Base-by-base conservation (phyloP, 1,140 invertebrate species). In the Zaprionus ornatus region DNA sequence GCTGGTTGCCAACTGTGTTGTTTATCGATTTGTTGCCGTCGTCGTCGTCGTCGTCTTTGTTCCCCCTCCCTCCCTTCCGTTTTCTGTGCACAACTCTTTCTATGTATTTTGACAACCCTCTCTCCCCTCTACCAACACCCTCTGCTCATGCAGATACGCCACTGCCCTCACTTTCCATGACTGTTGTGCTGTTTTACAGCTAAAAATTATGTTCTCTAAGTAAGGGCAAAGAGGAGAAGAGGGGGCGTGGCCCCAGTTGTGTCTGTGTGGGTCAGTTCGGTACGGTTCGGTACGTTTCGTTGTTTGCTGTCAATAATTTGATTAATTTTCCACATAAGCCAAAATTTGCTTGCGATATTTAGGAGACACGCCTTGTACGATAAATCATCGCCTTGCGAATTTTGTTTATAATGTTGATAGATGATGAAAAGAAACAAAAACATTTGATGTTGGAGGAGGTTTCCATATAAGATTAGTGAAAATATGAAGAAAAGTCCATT, bases 301-400 rank as follows among this genome's bases (percentile, higher is more conserved):
- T n/a, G 17, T 63, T 40, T 37, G 37, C 45, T 63, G 69, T 65
- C 27, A 79, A 71, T 79, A 77, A 74, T 68, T 69, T 81, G 79
- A 81, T 81, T 82, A 69, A 82, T 83, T 67, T 52, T 54, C 19
- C 57, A 73, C 75, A 65, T 69, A 68, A 55, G n/a, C 27, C 35
- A 27, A 37, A 37, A 42, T 57, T 35, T 56, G 23, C 40, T 65
- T 42, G 45, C 29, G 29, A 63, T 27, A 48, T 66, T 37, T 55
- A 15, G n/a, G 15, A 42, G 15, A 45, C n/a, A 17, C 40, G 40
- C n/a, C 40, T 17, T 45, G 7, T 45, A 9, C 40, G 0, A 45
- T 45, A 45, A 9, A 45, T 45, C 40, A 42, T 17, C n/a, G n/a
- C n/a, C n/a, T 3, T 3, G n/a, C 40, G 40, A 45, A 45, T 45